phyloP scores from a whole-genome alignment of 1,140 invertebrate genomes.

The Hestina assimilis region DNA sequence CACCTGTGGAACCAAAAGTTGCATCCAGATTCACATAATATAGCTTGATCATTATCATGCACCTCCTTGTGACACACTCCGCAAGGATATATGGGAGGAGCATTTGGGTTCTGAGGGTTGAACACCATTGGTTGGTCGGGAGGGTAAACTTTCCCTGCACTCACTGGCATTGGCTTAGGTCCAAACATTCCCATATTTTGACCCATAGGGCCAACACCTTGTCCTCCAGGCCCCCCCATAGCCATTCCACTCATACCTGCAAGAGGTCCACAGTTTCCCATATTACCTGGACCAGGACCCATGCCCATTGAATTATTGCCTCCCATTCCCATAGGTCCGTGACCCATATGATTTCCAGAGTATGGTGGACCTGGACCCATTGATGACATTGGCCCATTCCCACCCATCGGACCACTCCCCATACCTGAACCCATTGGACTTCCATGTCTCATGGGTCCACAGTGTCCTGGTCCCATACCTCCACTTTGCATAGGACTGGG shows the following conservation, averaged over 20 bases:
- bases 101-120: conserved; percentile 98
- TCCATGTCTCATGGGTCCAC: conserved; percentile 76
- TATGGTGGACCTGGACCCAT: conserved; percentile 75
- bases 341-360: conserved; percentile 67
- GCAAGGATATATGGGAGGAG: conserved; percentile 97
- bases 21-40: conserved; percentile 98
- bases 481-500: conserved; percentile 73
- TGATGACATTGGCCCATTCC: conserved; percentile 73
- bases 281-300: conserved; percentile 79
- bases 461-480: conserved; percentile 73
- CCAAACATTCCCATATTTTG: conserved; percentile 82
- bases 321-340: conserved; percentile 78
- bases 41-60: conserved; percentile 98
- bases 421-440: conserved; percentile 75
- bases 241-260: conserved; percentile 82
- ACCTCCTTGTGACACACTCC: conserved; percentile 99
- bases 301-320: conserved; percentile 77
- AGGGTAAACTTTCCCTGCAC: conserved; percentile 95
- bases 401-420: conserved; percentile 72
- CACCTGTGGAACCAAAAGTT: conserved; percentile 99
- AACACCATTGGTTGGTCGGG: conserved; percentile 98
- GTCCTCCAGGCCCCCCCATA: conserved; percentile 80
- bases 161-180: conserved; percentile 90
- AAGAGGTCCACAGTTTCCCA: conserved; percentile 80
- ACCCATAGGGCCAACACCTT: conserved; percentile 80